Evolutionary conservation across 2,888 invertebrate genomes (phyloP), one percentile per base, ranked within the genome.

Genomic region (Cheilosia grossa): DNA sequence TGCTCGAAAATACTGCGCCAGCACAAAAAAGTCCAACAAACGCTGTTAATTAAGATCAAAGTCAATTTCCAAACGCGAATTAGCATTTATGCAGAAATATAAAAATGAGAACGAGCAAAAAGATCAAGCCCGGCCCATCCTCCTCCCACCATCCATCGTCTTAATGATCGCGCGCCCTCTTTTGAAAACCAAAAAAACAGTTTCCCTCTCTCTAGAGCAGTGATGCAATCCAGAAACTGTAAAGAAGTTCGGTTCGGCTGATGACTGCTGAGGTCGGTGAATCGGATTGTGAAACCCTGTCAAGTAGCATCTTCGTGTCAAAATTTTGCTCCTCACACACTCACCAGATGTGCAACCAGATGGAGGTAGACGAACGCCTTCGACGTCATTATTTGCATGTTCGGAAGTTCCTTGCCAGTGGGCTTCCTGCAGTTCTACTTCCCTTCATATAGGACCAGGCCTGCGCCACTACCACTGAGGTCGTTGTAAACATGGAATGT

Each of bases 1-100:
- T 69, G 69, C 47, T 56, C 54, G 19, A 58, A 58, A 75, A 51
- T 19, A 24, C 19, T 24, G 24, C 9, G 51, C 54, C 30, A 67
- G 49, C 51, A 51, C 7, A 64, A 33, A 37, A 37, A 21, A 19
- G 24, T 24, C 51, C 51, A 49, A 33, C 75, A 53, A 74, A 59
- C 58, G 30, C 66, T 40, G 64, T 56, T 82, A 82, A 82, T 82
- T 82, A 78, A 82, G 82, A 82, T 78, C 78, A 82, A 78, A 82
- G 72, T 49, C 70, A 72, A 82, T 77, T 82, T 59, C 51, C 59
- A 44, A 56, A 59, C 44, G 53, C n/a, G 58, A 69, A 70, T 69
- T 78, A 56, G 56, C 63, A 58, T 58, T 27, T 27, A 24, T 58
- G 74, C 37, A 37, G 4, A 13, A 37, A 37, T 13, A 33, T 33